phyloP scores from a whole-genome alignment of 2,113 vertebrate genomes.

The Geococcyx californianus region DNA sequence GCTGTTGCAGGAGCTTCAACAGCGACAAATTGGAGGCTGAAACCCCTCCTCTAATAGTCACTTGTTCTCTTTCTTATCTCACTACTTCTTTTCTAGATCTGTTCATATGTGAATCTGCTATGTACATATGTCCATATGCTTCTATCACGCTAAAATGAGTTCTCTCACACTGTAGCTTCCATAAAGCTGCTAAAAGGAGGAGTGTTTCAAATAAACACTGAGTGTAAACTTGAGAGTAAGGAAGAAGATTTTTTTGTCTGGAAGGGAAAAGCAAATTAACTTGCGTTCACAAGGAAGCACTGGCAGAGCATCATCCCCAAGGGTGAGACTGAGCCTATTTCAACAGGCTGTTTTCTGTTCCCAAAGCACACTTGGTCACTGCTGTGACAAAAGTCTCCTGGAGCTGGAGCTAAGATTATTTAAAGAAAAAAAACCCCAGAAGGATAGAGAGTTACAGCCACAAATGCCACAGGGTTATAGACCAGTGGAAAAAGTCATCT shows the following conservation, averaged over 20 bases:
- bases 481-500: neutral
- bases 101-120: neutral
- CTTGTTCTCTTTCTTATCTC: neutral
- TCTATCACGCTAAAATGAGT: neutral
- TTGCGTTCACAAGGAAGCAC: neutral
- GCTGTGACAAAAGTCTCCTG: neutral
- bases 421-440: neutral
- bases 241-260: neutral
- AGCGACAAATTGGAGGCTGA: neutral
- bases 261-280: neutral
- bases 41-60: neutral
- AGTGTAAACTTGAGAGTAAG: neutral
- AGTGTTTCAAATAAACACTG: slow-evolving; percentile 1
- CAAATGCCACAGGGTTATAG: neutral
- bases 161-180: neutral
- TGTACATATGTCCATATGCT: neutral
- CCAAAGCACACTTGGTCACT: neutral
- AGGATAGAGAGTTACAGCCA: no score
- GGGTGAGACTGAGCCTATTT: neutral
- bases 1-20: neutral
- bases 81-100: neutral
- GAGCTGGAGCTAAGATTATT: neutral
- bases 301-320: neutral
- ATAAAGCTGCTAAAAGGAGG: neutral
- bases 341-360: neutral